Base-by-base conservation (phyloP, 1,140 invertebrate genomes). In the Drosophila navojoa region DNA sequence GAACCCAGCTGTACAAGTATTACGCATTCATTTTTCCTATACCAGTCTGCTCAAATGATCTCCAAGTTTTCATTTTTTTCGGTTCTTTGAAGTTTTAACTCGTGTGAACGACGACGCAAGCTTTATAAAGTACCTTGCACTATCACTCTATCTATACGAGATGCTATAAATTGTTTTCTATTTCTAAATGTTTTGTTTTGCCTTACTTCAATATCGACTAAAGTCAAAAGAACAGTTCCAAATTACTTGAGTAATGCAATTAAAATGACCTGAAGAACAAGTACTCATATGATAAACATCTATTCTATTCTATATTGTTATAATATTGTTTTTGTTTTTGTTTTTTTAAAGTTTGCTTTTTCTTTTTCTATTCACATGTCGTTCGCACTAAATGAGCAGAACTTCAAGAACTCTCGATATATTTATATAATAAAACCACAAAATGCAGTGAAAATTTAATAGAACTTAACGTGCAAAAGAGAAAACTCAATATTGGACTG, bases 401-500 rank as follows among this genome's bases (percentile, higher is more conserved):
- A 49, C 29, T 22, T 72, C 54, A 60, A 45, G 42, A 45, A 53
- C 70, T 72, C 68, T 9, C 32, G 32, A 38, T 22, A 44, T 6
- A 16, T 6, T 15, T 16, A 76, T 54, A 76, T 58, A 76, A 29
- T 40, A 5, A 32, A 32, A 35, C 10, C 29, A 53, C 61, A 35
- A 54, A 13, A 38, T 29, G 15, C n/a, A 45, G 15, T 29, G 16
- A 16, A 45, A 5, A 10, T 38, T 7, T 19, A 55, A 40, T 16
- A 44, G 15, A 16, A 61, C 16, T 47, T 49, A 60, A 49, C 45
- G 66, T 78, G 63, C 47, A 85, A 85, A 79, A 53, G 29, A 40
- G 7, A 29, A 32, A 59, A 63, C 60, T 71, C 54, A 82, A 82
- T 79, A 87, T 89, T 77, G 82, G 82, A 87, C 82, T 87, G 82